Percentiles rank a stretch among this genome's conserved stretches.
Conservation (phyloP, 92 coral and sea anemone genomes). For the Phenganax stokvisi region DNA sequence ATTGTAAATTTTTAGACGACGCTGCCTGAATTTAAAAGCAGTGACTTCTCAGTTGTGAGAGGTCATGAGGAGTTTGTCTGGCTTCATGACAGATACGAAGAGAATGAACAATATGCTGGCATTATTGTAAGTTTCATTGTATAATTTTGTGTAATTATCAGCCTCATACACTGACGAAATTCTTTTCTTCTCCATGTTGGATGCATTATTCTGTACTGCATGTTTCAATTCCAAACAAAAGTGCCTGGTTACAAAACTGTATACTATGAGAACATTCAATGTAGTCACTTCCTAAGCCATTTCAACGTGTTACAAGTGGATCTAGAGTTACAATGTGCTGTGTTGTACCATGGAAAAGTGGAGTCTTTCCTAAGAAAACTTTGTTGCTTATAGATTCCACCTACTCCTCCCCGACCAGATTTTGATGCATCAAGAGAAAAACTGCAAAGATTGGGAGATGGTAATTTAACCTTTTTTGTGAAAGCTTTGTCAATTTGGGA, state of each 20-base stretch:
- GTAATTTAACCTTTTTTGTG: conserved; percentile 36
- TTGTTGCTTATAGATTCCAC: conserved; percentile 64
- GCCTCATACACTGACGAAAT: too few relatives aligned
- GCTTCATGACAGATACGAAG: conserved; percentile 94
- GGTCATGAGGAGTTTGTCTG: conserved; percentile 98
- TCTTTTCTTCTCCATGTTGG: too few relatives aligned
- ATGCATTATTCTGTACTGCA: too few relatives aligned
- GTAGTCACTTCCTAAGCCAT: too few relatives aligned
- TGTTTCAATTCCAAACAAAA: too few relatives aligned
- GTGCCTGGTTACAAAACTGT: too few relatives aligned
- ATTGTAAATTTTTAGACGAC: conserved; percentile 65
- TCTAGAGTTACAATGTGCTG: too few relatives aligned
- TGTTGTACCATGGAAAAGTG: too few relatives aligned
- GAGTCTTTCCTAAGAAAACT: not conserved
- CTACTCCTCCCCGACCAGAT: conserved; percentile 96
- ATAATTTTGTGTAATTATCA: not conserved
- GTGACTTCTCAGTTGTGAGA: conserved; percentile 91
- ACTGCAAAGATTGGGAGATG: conserved; percentile 95
- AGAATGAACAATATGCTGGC: conserved; percentile 92
- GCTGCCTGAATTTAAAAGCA: conserved; percentile 82
- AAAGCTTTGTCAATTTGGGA: not conserved
- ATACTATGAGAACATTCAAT: too few relatives aligned
- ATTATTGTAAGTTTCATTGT: conserved; percentile 62
- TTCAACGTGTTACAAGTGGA: too few relatives aligned
- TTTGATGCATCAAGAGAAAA: conserved; percentile 98